These are phyloP conservation scores for Blastobasis adustella DNA, from an alignment of 2,888 invertebrate genomes.

Conservation along the genomic window DNA sequence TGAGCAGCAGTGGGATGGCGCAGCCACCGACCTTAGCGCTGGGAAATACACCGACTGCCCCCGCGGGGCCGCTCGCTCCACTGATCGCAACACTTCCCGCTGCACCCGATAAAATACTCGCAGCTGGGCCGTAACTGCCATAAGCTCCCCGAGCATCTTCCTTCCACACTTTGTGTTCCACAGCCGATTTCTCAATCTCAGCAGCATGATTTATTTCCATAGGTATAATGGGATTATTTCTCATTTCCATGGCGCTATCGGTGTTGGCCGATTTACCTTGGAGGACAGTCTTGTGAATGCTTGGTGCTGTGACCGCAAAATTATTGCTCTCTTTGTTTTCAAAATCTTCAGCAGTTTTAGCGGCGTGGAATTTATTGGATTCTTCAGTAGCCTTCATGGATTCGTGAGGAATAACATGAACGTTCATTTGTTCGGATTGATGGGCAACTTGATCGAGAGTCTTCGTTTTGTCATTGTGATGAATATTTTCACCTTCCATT, in stretches of 20 bases:
- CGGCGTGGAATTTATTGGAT: background rate
- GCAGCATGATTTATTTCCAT: constrained; percentile 36
- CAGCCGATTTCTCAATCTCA: constrained; percentile 18
- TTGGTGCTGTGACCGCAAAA: too few species aligned
- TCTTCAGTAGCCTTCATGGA: background rate
- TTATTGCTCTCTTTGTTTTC: too few species aligned
- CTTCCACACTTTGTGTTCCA: constrained; percentile 25
- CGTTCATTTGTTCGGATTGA: too few species aligned
- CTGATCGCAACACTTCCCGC: constrained; percentile 34
- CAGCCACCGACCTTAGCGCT: constrained; percentile 54
- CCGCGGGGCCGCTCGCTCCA: constrained; percentile 9
- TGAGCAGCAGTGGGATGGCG: constrained; percentile 55
- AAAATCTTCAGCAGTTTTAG: too few species aligned
- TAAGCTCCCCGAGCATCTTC: constrained; percentile 34
- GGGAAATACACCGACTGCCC: constrained; percentile 54
- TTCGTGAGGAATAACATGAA: too few species aligned
- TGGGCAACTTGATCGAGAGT: too few species aligned
- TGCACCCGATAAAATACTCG: constrained; percentile 31
- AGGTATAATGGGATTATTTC: constrained; percentile 18
- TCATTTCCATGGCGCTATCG: constrained; percentile 25
- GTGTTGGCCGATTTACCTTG: constrained; percentile 34
- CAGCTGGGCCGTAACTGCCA: constrained; percentile 11
- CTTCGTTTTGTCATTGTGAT: too few species aligned
- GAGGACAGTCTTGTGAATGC: background rate
- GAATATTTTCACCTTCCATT: too few species aligned